A percentile compares a stretch with the other conserved stretches of the same genome.
Evolutionary conservation across 2,113 vertebrate species (phyloP).

Genomic region (Psammodynastes pulverulentus): DNA sequence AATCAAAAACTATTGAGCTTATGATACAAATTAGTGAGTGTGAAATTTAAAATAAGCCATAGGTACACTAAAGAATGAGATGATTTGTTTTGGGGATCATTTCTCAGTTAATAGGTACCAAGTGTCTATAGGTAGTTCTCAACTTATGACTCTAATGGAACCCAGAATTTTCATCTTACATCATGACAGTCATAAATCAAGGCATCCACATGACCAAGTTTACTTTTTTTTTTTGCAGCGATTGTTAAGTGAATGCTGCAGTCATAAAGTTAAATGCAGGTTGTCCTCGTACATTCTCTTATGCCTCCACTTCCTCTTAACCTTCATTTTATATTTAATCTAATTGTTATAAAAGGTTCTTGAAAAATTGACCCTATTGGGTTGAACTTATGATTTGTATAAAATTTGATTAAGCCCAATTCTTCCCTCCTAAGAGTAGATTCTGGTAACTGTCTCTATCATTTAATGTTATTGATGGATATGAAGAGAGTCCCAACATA

Average conservation of each 20-base stretch:
- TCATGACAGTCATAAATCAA: neutral
- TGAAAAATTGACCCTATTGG: neutral
- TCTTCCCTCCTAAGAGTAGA: conserved; percentile 6
- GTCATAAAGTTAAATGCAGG: neutral
- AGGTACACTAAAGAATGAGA: neutral
- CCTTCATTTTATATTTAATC: neutral
- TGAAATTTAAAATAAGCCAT: neutral
- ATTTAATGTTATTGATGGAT: conserved; percentile 32
- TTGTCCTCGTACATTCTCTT: neutral
- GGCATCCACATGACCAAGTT: neutral
- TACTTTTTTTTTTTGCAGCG: neutral
- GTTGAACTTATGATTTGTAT: neutral
- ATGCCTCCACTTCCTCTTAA: neutral
- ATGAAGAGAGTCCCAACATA: conserved; percentile 51
- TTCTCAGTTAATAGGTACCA: neutral
- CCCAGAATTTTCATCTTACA: neutral
- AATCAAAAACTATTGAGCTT: neutral
- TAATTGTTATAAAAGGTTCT: neutral
- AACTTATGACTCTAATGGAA: neutral
- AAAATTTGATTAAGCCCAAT: neutral
- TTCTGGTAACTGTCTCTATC: conserved; percentile 37
- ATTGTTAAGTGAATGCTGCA: neutral
- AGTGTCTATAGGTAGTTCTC: neutral
- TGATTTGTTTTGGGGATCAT: neutral
- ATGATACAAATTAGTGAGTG: neutral